A percentile compares a stretch with the other conserved stretches of the same genome.
Conservation (phyloP, 1,140 invertebrate species). For the Drosophila pruinosa region DNA sequence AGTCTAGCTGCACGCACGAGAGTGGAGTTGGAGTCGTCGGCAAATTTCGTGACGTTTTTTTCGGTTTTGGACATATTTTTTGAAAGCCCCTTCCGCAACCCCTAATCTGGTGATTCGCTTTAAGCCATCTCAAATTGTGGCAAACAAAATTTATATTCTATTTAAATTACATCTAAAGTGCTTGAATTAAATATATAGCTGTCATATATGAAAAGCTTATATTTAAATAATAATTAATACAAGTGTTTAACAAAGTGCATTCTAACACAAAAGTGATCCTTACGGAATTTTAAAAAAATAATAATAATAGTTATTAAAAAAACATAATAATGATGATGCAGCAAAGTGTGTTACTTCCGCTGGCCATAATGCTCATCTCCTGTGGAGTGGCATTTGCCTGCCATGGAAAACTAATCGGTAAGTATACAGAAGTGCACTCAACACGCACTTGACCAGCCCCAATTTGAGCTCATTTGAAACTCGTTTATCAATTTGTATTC, state of each 20-base stretch:
- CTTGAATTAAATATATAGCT: constrained; percentile 54
- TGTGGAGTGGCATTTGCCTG: constrained; percentile 68
- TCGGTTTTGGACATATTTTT: constrained; percentile 60
- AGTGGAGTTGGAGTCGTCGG: constrained; percentile 82
- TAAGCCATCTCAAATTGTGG: constrained; percentile 16
- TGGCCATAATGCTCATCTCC: constrained; percentile 61
- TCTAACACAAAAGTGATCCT: constrained; percentile 23
- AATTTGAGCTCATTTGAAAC: neutral
- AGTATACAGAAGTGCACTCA: constrained; percentile 30
- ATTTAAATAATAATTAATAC: constrained; percentile 36
- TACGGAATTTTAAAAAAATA: constrained; percentile 2
- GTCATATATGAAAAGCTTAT: constrained; percentile 67
- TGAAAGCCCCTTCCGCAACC: neutral
- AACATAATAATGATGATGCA: constrained; percentile 59
- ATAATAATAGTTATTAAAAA: constrained; percentile 17
- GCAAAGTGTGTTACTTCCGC: constrained; percentile 55
- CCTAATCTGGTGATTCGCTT: constrained; percentile 48
- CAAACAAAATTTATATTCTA: constrained; percentile 38
- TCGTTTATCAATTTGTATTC: constrained; percentile 42
- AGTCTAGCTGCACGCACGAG: constrained; percentile 82
- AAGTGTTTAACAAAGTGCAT: constrained; percentile 43
- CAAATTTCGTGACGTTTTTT: constrained; percentile 64
- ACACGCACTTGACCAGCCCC: constrained; percentile 3
- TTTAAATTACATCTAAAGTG: constrained; percentile 39
- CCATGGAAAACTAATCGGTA: constrained; percentile 79